Evolutionary conservation across 2,888 invertebrate genomes (phyloP).

Genomic region (Clanis bilineata): DNA sequence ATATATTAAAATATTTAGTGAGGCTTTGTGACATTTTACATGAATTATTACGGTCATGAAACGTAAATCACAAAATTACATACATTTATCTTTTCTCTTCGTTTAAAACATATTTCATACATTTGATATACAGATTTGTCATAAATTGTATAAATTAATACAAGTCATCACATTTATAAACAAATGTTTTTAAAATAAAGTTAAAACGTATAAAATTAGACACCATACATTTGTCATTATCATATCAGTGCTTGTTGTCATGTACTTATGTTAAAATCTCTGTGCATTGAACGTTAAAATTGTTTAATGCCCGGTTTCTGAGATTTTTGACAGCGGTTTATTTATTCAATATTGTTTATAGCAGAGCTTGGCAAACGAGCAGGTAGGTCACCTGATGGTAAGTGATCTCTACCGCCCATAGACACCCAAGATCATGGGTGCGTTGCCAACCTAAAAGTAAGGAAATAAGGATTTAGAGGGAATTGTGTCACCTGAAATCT

Average conservation of each 20-base stretch:
- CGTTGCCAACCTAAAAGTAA: too few relatives aligned
- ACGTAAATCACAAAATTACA: not conserved
- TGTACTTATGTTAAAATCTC: not conserved
- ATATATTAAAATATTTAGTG: not conserved
- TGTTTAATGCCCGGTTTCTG: too few relatives aligned
- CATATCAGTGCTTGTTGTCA: not conserved
- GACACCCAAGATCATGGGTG: too few relatives aligned
- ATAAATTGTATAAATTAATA: not conserved
- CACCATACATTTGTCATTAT: slow-evolving; percentile 3
- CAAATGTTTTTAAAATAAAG: not conserved
- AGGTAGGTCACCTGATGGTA: too few relatives aligned
- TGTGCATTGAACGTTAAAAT: not conserved
- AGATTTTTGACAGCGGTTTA: not conserved
- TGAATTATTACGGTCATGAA: too few relatives aligned
- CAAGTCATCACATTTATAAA: not conserved
- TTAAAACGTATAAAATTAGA: slow-evolving; percentile 2
- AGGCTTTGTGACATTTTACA: not conserved
- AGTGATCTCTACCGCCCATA: too few relatives aligned
- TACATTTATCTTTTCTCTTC: too few relatives aligned
- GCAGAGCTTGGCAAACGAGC: too few relatives aligned
- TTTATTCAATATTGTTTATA: too few relatives aligned
- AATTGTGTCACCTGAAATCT: too few relatives aligned
- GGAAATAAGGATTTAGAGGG: too few relatives aligned
- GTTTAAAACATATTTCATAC: not conserved
- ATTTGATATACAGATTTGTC: not conserved